A percentile compares a stretch with the other conserved stretches of the same genome.
These are phyloP conservation scores for Nesogale talazaci DNA, from an alignment of 2,113 vertebrate species.

Conservation along the genomic window DNA sequence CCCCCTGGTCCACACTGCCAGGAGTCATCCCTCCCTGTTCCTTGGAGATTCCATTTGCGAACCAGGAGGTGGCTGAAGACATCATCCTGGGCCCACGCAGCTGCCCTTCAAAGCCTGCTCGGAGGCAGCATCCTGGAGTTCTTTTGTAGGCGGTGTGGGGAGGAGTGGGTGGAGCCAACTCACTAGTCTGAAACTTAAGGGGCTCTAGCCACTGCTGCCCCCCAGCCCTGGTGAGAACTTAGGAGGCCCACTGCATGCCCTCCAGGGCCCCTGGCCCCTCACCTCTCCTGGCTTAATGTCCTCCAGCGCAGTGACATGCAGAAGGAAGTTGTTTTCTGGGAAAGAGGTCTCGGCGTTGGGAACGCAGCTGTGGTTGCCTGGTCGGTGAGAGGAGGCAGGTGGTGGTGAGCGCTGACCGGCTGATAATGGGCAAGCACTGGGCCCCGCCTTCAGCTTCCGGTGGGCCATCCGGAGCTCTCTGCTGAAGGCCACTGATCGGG, in stretches of 20 bases:
- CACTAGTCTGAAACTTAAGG: neutral
- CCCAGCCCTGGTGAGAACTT: neutral
- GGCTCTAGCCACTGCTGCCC: neutral
- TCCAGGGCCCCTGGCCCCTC: conserved; percentile 71
- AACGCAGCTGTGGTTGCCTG: conserved; percentile 99
- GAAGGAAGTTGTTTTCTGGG: conserved; percentile 96
- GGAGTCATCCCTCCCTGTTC: neutral
- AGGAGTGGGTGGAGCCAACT: neutral
- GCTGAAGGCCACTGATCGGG: neutral
- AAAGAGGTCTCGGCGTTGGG: conserved; percentile 97
- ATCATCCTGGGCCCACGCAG: neutral
- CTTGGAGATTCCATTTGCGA: conserved; percentile 1
- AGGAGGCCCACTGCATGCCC: neutral
- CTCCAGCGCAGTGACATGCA: conserved; percentile 93
- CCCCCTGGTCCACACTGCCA: neutral
- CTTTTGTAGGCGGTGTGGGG: neutral
- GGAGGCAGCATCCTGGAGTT: conserved; percentile 10
- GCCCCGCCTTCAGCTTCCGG: neutral
- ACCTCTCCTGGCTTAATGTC: conserved; percentile 97
- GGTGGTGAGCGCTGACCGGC: neutral
- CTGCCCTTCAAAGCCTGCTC: neutral
- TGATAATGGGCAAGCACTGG: neutral
- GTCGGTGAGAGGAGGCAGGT: rapidly evolving
- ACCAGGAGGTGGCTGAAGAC: neutral
- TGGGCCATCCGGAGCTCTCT: neutral